A percentile compares a stretch with the other conserved stretches of the same genome.
phyloP scores from a whole-genome alignment of 2,113 vertebrate species.

The Numida meleagris region DNA sequence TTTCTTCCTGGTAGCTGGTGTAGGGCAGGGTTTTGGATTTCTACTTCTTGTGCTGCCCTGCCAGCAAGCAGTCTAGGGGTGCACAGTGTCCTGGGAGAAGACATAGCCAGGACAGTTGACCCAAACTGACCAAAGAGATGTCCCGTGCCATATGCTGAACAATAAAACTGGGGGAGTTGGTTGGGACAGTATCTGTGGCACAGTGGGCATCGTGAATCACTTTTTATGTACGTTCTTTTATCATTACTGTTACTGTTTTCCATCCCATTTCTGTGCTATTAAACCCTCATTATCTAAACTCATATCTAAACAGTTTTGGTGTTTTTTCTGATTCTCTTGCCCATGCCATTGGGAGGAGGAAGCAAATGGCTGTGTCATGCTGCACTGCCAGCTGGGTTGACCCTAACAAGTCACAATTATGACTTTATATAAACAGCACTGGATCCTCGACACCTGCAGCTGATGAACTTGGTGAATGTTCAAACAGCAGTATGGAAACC shows the following conservation, averaged over 20 bases:
- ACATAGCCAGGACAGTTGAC: not conserved
- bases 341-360: not conserved
- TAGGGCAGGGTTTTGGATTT: not conserved
- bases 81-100: not conserved
- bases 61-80: not conserved
- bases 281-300: not conserved
- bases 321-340: not conserved
- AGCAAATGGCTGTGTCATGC: not conserved
- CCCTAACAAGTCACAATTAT: not conserved
- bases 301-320: not conserved
- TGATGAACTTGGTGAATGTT: conserved; percentile 11
- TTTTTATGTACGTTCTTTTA: not conserved
- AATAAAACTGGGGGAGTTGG: too few relatives aligned
- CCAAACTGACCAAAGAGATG: too few relatives aligned
- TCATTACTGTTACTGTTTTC: not conserved
- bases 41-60: not conserved
- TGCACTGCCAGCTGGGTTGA: not conserved
- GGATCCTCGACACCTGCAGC: conserved; percentile 35
- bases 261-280: not conserved
- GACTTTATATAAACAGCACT: conserved; percentile 45
- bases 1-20: not conserved
- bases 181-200: not conserved
- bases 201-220: not conserved
- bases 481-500: conserved; percentile 4
- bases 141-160: too few relatives aligned